Percentiles rank a stretch among this genome's conserved stretches.
Conservation (phyloP, 2,797 vertebrate genomes). For the Erethizon dorsatum region DNA sequence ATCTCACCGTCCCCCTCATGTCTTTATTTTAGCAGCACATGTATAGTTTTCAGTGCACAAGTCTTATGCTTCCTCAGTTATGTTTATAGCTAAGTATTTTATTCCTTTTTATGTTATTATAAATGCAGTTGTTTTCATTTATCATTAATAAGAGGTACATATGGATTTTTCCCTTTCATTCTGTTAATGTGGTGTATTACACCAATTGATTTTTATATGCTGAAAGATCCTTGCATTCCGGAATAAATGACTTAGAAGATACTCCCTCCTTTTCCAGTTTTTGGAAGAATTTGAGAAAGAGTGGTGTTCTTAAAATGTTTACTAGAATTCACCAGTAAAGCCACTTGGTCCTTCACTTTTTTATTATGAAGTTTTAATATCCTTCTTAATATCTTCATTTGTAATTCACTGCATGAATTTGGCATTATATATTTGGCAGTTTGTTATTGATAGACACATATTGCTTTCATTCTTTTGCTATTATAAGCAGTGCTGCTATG, state of each 20-base stretch:
- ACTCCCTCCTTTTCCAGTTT: background rate
- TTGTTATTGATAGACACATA: background rate
- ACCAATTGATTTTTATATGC: conserved; percentile 43
- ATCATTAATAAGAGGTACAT: conserved; percentile 13
- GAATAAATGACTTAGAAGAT: conserved; percentile 33
- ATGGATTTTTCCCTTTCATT: background rate
- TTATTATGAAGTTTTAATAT: background rate
- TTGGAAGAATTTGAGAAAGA: background rate
- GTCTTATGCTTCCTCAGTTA: conserved; percentile 4
- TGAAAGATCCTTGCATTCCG: conserved; percentile 41
- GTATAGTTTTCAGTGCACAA: background rate
- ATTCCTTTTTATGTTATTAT: background rate
- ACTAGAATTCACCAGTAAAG: background rate
- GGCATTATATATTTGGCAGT: background rate
- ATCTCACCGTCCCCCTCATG: too few species aligned
- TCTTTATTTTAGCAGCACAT: too few species aligned
- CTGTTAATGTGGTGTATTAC: background rate
- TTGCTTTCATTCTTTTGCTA: background rate
- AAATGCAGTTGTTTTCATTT: background rate
- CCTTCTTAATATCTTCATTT: conserved; percentile 39
- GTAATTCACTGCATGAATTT: background rate
- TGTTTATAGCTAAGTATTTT: conserved; percentile 45
- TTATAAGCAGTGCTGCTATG: background rate
- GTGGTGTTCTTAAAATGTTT: conserved; percentile 48
- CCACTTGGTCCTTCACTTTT: background rate